These are phyloP conservation scores for Ariolimax columbianus DNA, from an alignment of 2,888 invertebrate genomes.

Conservation along the genomic window DNA sequence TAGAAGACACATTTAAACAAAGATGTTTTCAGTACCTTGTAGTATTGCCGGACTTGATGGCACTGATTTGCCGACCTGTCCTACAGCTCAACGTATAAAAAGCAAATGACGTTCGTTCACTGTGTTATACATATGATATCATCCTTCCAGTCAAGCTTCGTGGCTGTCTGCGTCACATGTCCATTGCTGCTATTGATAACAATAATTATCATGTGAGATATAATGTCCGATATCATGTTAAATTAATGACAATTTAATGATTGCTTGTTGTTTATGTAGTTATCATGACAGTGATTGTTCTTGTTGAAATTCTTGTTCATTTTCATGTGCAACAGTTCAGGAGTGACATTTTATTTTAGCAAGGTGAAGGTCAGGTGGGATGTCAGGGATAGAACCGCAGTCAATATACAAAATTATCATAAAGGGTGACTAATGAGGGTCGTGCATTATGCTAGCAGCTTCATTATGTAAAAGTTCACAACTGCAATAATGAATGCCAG, in stretches of 20 bases:
- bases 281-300: background rate
- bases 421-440: too few relatives aligned
- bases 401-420: too few relatives aligned
- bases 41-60: background rate
- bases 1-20: background rate
- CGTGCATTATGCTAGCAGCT: too few relatives aligned
- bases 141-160: background rate
- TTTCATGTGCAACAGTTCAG: background rate
- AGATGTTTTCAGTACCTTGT: background rate
- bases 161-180: background rate
- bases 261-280: background rate
- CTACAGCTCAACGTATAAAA: background rate
- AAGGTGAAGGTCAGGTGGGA: too few relatives aligned
- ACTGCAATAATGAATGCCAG: too few relatives aligned
- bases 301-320: background rate
- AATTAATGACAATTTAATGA: background rate
- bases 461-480: too few relatives aligned
- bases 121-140: background rate
- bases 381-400: too few relatives aligned
- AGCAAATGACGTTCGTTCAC: background rate
- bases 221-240: slow-evolving; percentile 1
- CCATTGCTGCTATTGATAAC: background rate
- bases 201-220: slow-evolving; percentile 7
- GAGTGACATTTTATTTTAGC: too few relatives aligned
- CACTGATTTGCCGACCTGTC: background rate